A percentile compares a stretch with the other conserved stretches of the same genome.
Evolutionary conservation across 2,113 vertebrate genomes (phyloP).

Genomic region (Nannobrachium achirus): DNA sequence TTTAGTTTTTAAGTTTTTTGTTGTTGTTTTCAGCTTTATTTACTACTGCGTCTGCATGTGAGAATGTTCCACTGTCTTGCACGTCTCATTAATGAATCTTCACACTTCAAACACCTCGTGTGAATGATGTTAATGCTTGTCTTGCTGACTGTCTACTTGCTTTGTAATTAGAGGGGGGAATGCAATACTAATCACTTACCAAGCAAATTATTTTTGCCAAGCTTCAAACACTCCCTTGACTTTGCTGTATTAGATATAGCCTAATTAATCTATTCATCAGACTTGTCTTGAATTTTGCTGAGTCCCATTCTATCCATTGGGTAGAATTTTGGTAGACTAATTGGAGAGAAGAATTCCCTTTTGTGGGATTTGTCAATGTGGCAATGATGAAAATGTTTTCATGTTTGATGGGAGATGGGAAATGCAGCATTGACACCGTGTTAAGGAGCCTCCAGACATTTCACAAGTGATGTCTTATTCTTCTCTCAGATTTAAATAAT

Average conservation of each 20-base stretch:
- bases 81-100: slow-evolving; percentile 14
- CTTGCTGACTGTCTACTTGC: not conserved
- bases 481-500: too few species aligned
- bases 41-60: not conserved
- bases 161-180: not conserved
- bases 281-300: not conserved
- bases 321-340: not conserved
- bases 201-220: not conserved
- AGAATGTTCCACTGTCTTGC: not conserved
- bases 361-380: slow-evolving; percentile 1
- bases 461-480: too few species aligned
- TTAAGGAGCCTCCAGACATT: too few species aligned
- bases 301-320: not conserved
- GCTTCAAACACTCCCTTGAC: not conserved
- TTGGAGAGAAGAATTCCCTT: not conserved
- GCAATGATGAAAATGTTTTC: not conserved
- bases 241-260: not conserved
- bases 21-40: not conserved
- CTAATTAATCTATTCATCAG: slow-evolving; percentile 1
- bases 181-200: not conserved
- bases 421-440: too few species aligned
- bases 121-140: not conserved
- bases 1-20: too few species aligned
- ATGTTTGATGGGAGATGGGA: not conserved
- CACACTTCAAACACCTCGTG: not conserved